These are phyloP conservation scores for Muschampia plurimacula DNA, from an alignment of 2,888 invertebrate species.

Conservation along the genomic window DNA sequence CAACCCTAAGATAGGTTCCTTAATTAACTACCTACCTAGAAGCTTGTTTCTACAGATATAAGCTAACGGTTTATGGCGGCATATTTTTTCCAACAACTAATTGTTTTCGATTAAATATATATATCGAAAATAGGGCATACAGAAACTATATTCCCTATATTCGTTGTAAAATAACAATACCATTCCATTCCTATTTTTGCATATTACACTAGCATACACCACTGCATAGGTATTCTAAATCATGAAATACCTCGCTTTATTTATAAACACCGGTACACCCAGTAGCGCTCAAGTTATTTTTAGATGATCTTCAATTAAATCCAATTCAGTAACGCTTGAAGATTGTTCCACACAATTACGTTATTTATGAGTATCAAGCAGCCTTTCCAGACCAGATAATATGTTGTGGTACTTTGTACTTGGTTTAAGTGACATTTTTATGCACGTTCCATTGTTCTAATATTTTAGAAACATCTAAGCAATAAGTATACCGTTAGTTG, in stretches of 20 bases:
- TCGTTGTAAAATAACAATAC: not conserved
- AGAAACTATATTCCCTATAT: not conserved
- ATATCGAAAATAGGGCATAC: too few relatives aligned
- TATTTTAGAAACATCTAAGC: too few relatives aligned
- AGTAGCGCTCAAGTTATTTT: slow-evolving; percentile 61
- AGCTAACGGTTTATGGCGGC: too few relatives aligned
- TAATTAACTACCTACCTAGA: too few relatives aligned
- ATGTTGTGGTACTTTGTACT: slow-evolving; percentile 19
- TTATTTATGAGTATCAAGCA: slow-evolving; percentile 64
- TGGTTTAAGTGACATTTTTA: not conserved
- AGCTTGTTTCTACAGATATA: too few relatives aligned
- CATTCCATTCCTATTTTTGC: not conserved
- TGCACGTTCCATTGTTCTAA: too few relatives aligned
- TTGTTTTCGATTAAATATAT: too few relatives aligned
- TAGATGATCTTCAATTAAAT: slow-evolving; percentile 75
- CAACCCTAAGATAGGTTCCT: too few relatives aligned
- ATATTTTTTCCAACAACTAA: too few relatives aligned
- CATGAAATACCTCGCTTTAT: slow-evolving; percentile 28
- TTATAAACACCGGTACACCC: slow-evolving; percentile 36
- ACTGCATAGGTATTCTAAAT: not conserved
- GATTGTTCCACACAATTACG: slow-evolving; percentile 76
- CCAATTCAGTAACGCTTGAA: slow-evolving; percentile 68
- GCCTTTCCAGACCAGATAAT: not conserved
- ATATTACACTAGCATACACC: not conserved
- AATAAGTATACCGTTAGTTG: too few relatives aligned